phyloP scores from a whole-genome alignment of 2,113 vertebrate species.

The Xiphophorus hellerii region DNA sequence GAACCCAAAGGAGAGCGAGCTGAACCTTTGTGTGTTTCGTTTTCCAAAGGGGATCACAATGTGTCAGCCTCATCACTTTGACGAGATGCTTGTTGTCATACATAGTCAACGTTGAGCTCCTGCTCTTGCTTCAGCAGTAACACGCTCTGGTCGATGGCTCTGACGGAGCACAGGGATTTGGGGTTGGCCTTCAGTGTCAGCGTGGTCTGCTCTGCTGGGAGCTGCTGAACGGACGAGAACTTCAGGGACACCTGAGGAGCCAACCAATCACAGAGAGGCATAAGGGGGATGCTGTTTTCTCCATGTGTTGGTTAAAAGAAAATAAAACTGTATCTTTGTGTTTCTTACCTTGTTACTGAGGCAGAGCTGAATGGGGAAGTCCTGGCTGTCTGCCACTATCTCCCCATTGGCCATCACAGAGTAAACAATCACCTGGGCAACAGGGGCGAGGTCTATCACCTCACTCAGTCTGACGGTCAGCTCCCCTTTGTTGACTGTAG shows the following conservation, averaged over 20 bases:
- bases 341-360: constrained; percentile 85
- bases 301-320: not conserved
- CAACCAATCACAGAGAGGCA: not conserved
- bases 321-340: not conserved
- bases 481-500: constrained; percentile 74
- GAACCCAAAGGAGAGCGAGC: not conserved
- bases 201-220: constrained; percentile 76
- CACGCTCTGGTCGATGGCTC: constrained; percentile 85
- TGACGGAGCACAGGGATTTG: constrained; percentile 84
- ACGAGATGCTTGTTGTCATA: constrained; percentile 39
- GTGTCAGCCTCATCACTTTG: not conserved
- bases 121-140: constrained; percentile 76
- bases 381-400: constrained; percentile 83
- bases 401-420: constrained; percentile 80
- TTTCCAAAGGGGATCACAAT: no score
- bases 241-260: constrained; percentile 81
- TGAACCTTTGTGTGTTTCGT: not conserved
- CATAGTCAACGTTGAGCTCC: constrained; percentile 72
- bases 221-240: constrained; percentile 76
- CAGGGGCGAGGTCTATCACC: constrained; percentile 76
- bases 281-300: not conserved
- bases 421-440: constrained; percentile 85
- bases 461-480: constrained; percentile 70
- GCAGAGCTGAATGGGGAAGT: constrained; percentile 81
- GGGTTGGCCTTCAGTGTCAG: constrained; percentile 82